Evolutionary conservation across 1,140 invertebrate genomes (phyloP).

Genomic region (Drosophila willistoni): DNA sequence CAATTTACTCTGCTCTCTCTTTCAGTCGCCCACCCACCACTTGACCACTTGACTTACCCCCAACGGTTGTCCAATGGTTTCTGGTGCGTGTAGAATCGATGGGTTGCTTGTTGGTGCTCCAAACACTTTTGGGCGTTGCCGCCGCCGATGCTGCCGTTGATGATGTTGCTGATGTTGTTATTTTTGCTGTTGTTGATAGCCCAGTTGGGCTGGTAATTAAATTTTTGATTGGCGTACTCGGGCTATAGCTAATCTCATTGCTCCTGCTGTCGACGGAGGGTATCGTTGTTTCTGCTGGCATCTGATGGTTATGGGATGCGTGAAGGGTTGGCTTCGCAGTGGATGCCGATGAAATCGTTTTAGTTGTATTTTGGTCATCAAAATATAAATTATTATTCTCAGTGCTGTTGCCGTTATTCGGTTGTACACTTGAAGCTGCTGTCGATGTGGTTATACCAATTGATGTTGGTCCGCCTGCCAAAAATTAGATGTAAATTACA

Average conservation of each 20-base stretch:
- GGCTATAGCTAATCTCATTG: conserved; percentile 43
- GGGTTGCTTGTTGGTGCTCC: conserved; percentile 55
- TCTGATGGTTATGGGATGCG: conserved; percentile 18
- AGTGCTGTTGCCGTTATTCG: conserved; percentile 8
- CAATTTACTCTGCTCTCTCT: too few relatives aligned
- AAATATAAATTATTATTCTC: conserved; percentile 51
- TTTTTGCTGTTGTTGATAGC: conserved; percentile 22
- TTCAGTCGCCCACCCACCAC: too few relatives aligned
- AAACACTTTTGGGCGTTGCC: conserved; percentile 50
- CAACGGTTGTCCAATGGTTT: conserved; percentile 56
- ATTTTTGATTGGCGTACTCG: conserved; percentile 44
- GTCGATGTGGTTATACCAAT: conserved; percentile 22
- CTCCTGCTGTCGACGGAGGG: conserved; percentile 18
- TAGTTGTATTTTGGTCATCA: conserved; percentile 65
- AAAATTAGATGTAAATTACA: background rate
- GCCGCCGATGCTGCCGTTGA: background rate
- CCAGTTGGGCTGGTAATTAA: conserved; percentile 21
- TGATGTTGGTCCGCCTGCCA: conserved; percentile 41
- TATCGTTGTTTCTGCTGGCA: conserved; percentile 30
- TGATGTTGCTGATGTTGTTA: background rate
- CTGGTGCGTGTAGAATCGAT: conserved; percentile 55
- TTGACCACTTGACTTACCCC: conserved; percentile 19
- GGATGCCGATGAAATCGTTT: conserved; percentile 32
- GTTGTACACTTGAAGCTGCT: background rate
- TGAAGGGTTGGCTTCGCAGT: conserved; percentile 17